Base-by-base conservation (phyloP, 2,113 vertebrate species). In the Anthoscopus minutus region DNA sequence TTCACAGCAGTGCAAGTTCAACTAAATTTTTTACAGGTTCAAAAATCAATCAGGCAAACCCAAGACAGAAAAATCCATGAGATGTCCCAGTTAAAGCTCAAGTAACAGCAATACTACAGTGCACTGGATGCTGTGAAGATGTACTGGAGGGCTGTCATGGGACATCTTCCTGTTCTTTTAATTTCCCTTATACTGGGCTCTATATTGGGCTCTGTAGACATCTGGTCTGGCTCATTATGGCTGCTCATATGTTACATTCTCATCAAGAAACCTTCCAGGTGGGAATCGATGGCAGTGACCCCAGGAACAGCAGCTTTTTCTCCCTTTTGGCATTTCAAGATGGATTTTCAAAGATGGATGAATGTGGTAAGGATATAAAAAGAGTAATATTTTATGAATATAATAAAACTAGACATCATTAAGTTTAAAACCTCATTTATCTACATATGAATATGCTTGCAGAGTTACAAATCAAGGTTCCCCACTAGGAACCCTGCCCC, bases 31-130 rank as follows among this genome's bases (percentile, higher is more conserved):
- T 80, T 85, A 80, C 73, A 72, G 61, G 57, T 88, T 91, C 66
- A 66, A 54, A 96, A 88, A 77, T 88, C 86, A 88, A 83, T 92
- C 65, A 93, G 45, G 67, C 45, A 94, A 95, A 58, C 42, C 81
- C 62, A 66, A 82, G 86, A 77, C 50, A 78, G 88, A 94, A 85
- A 94, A 96, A 89, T 80, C 82, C 47, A 65, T 54, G 62, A 2
- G 10, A 58, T 92, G 42, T 62, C 58, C 86, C 78, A 45, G 54
- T 76, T 89, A 71, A 85, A 79, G 61, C 92, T 93, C 45, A 48
- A 67, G 65, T 21, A 95, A 50, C 61, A 83, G 79, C 51, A 62
- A 35, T 20, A 33, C 38, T 23, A 8, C 67, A 81, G 58, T 8
- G 45, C 48, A 14, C 45, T 45, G 66, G 50, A 35, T 80, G 71